Evolutionary conservation across 2,888 invertebrate genomes (phyloP).

Genomic region (Galerucella nymphaeae): DNA sequence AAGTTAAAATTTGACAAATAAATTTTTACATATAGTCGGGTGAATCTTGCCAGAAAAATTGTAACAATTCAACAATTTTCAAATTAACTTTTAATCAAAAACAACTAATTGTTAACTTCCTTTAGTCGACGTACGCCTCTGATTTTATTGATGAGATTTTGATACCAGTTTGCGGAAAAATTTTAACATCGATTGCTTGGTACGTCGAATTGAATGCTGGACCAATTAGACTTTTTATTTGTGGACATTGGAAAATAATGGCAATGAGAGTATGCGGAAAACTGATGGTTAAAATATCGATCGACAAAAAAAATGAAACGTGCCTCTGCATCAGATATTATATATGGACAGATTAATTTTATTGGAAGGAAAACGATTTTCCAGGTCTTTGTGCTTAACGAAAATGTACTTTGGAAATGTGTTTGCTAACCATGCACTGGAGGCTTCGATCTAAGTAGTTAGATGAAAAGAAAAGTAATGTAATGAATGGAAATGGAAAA

Average conservation of each 20-base stretch:
- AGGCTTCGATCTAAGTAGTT: too few species aligned
- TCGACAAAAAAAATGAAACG: constrained; percentile 3
- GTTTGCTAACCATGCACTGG: not conserved
- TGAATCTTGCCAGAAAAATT: too few species aligned
- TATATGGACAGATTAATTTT: not conserved
- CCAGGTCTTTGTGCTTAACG: not conserved
- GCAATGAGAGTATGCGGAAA: constrained; percentile 17
- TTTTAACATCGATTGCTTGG: not conserved
- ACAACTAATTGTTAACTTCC: too few species aligned
- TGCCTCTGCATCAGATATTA: constrained; percentile 13
- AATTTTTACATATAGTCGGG: too few species aligned
- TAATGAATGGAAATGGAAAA: too few species aligned
- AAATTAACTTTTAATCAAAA: too few species aligned
- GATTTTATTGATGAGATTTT: not conserved
- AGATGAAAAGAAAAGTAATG: too few species aligned
- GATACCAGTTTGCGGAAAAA: not conserved
- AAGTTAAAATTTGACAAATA: too few species aligned
- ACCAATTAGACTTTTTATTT: constrained; percentile 24
- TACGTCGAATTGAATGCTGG: not conserved
- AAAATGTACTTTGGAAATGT: constrained; percentile 1
- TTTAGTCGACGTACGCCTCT: not conserved
- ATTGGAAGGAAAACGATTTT: not conserved
- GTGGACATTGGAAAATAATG: constrained; percentile 14
- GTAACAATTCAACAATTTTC: too few species aligned
- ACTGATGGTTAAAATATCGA: constrained; percentile 25